These are phyloP conservation scores for Aldabrachelys gigantea DNA, from an alignment of 2,113 vertebrate genomes.

Conservation along the genomic window DNA sequence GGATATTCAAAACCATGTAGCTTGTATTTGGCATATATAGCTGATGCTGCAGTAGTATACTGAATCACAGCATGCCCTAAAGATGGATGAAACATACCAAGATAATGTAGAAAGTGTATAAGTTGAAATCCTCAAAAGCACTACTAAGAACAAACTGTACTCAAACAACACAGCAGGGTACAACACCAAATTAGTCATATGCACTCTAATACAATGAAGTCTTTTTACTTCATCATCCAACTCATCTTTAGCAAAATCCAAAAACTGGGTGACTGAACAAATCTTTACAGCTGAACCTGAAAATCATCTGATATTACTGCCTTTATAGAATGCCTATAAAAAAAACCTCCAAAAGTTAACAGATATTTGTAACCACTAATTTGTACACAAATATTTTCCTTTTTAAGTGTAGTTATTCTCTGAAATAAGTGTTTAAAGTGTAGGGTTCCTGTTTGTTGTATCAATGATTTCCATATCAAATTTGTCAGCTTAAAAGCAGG, in stretches of 20 bases:
- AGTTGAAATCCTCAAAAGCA: background rate
- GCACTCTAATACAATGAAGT: background rate
- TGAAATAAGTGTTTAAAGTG: background rate
- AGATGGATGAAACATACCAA: background rate
- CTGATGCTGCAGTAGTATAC: constrained; percentile 93
- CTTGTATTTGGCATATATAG: constrained; percentile 95
- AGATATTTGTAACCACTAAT: rapidly evolving
- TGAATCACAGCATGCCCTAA: constrained; percentile 91
- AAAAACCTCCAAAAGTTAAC: background rate
- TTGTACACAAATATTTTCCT: background rate
- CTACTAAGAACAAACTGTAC: background rate
- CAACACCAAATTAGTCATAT: background rate
- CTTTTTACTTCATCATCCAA: background rate
- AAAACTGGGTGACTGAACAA: background rate
- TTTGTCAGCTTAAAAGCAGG: background rate
- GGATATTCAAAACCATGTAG: constrained; percentile 96
- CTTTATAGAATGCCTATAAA: background rate
- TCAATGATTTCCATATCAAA: background rate
- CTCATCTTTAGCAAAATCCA: background rate
- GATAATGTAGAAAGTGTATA: background rate
- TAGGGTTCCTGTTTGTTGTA: background rate
- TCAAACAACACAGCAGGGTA: background rate
- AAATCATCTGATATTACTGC: background rate
- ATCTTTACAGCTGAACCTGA: background rate
- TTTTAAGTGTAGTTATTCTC: background rate